Base-by-base conservation (phyloP, 1,140 invertebrate genomes). In the Hyphantria cunea region DNA sequence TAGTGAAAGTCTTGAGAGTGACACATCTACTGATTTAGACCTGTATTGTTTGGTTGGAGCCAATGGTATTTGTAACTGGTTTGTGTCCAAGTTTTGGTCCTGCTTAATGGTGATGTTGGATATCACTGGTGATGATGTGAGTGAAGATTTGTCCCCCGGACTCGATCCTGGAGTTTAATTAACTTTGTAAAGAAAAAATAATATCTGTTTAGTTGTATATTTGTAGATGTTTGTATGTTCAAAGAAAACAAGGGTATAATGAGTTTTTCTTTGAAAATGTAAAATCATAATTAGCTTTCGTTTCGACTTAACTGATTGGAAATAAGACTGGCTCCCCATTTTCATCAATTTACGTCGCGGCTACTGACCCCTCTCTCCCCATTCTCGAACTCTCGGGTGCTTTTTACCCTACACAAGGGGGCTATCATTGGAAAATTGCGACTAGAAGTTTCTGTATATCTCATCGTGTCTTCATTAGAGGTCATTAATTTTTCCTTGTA, bases 21-120 rank as follows among this genome's bases (percentile, higher is more conserved):
- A 74, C 0, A 84, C 81, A 44, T 91, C 90, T 12, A 91, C 79
- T 0, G 89, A 92, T 77, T 83, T 87, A 0, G 90, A 91, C 17
- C 91, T 71, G 51, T 79, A 80, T 55, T 89, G 89, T 59, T 83
- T 83, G 15, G 82, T 82, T 58, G 84, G 77, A 12, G 78, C 70
- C 34, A 72, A 41, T 44, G 82, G 89, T 48, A 91, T 69, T 56
- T 76, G 72, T 0, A 90, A 70, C 70, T 91, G 88, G 71, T 87
- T 85, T 8, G 74, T 48, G 13, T 90, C 86, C 6, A 64, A 41
- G 37, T 58, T 76, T 10, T 49, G 49, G 9, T 85, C 81, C 66
- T 79, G 77, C 65, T 89, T 89, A 32, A 78, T 80, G 8, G 77
- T 78, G 54, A 70, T 55, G 37, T 64, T 79, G 32, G 85, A 82